Evolutionary conservation across 2,888 invertebrate genomes (phyloP), one percentile per base, ranked within the genome.

Genomic region (Sminthurinus aureus): DNA sequence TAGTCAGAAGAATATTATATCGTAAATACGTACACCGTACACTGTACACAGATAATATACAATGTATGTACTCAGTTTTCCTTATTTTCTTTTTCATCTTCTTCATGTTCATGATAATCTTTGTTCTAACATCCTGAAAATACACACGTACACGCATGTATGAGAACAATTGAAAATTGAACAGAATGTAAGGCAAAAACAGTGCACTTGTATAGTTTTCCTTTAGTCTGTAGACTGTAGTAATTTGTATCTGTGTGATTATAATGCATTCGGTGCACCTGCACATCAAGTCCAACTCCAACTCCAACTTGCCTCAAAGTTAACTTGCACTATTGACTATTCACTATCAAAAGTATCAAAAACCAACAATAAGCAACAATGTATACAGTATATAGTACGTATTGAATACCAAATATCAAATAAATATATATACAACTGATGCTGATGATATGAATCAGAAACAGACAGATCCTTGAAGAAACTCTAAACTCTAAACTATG

Each of bases 201-300:
- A 38, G 38, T 38, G 38, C 38, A 38, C 38, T 38, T 38, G 38
- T n/a, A 67, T 1, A 67, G 22, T 9, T 67, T 22, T n/a, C 20
- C 67, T 67, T 64, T n/a, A 8, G 38, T 4, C 38, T 38, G 38
- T 38, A 71, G 24, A 52, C 52, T 22, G 3, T 22, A 15, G 24
- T 71, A 22, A 9, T 71, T 26, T 71, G 20, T 69, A 12, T 58
- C 15, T 69, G 22, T 22, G 24, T 24, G 71, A 71, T 71, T 22
- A 20, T 13, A 13, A 13, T 22, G n/a, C 22, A n/a, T 69, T 71
- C 24, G 13, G 22, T 71, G 71, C 71, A 71, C 71, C 71, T 71
- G 71, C 24, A 71, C 71, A 71, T 71, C 71, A 71, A 71, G 71
- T 71, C 71, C 22, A 71, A 71, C 71, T 67, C 22, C 20, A 20